Evolutionary conservation across 2,888 invertebrate genomes (phyloP), one percentile per base, ranked within the genome.

Genomic region (Elgonia sp.): DNA sequence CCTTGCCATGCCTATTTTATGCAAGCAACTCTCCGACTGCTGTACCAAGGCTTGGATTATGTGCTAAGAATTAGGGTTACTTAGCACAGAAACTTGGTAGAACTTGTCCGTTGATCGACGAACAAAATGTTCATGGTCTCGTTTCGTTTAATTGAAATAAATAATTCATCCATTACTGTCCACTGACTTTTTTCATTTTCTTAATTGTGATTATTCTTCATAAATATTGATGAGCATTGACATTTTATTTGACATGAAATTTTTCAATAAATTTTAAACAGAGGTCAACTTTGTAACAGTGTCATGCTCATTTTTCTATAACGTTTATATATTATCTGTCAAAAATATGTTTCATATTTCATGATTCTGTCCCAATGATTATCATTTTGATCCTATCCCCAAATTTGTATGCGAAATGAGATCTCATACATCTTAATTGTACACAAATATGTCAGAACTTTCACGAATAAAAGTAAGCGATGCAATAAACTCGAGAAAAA

Each of bases 1-100:
- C 70, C 60, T 70, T 70, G 40, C 42, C 70, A 69, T 79, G 39
- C 60, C 79, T 79, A 79, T 79, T 79, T 69, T 79, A 79, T 79
- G 57, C 79, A 69, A 69, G 77, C 55, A 67, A 39, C 77, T 67
- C 42, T 21, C 20, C 39, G 63, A 8, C 65, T 62, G 76, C 18
- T 1, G 16, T 65, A 62, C 29, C 18, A 1, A 40, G 40, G n/a
- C 57, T 67, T 12, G 57, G 57, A 79, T 79, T 67, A 67, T 79
- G 67, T 29, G 65, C 77, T 42, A 67, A 67, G 77, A 67, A 79
- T 79, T 79, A 79, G 77, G 55, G 55, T 67, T 79, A 67, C 40
- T 67, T 55, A 18, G 77, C n/a, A 37, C 67, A 57, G 37, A 79
- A 67, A 55, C 37, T 76, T 40, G 53, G 37, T 0, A 18, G 16